phyloP scores from a whole-genome alignment of 1,140 invertebrate species.

The Plodia interpunctella region DNA sequence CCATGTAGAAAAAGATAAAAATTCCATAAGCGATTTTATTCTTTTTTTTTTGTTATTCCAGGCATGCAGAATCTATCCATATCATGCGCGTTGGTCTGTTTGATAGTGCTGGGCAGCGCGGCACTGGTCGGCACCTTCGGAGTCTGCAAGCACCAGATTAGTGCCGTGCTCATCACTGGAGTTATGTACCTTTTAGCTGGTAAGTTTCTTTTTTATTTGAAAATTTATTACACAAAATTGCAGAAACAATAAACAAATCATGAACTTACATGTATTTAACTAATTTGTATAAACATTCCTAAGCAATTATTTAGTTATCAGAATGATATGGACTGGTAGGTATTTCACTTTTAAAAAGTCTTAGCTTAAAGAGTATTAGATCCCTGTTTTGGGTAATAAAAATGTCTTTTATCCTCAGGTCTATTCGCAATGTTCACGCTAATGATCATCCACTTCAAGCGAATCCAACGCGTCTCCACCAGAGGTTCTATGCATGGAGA shows the following conservation, averaged over 20 bases:
- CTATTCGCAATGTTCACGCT: conserved; percentile 92
- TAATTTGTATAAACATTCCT: no score
- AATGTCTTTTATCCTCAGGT: conserved; percentile 78
- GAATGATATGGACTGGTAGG: no score
- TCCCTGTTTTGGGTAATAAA: neutral
- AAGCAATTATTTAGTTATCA: no score
- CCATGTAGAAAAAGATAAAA: no score
- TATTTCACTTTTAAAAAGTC: no score
- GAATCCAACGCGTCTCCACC: conserved; percentile 80
- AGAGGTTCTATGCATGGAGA: conserved; percentile 75
- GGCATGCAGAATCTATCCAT: conserved; percentile 96
- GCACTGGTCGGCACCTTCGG: conserved; percentile 91
- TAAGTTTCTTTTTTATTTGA: conserved; percentile 62
- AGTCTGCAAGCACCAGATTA: conserved; percentile 90
- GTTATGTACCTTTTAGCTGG: conserved; percentile 94
- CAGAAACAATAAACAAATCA: no score
- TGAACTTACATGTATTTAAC: neutral
- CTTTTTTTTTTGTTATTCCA: conserved; percentile 45
- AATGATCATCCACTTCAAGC: conserved; percentile 93
- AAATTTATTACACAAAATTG: neutral
- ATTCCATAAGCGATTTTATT: no score
- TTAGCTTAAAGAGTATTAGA: neutral
- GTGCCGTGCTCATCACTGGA: conserved; percentile 92
- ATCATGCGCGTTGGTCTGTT: conserved; percentile 92
- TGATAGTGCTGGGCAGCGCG: conserved; percentile 90